These are phyloP conservation scores for Drosophila simulans DNA, from an alignment of 1,140 invertebrate genomes.

Conservation along the genomic window DNA sequence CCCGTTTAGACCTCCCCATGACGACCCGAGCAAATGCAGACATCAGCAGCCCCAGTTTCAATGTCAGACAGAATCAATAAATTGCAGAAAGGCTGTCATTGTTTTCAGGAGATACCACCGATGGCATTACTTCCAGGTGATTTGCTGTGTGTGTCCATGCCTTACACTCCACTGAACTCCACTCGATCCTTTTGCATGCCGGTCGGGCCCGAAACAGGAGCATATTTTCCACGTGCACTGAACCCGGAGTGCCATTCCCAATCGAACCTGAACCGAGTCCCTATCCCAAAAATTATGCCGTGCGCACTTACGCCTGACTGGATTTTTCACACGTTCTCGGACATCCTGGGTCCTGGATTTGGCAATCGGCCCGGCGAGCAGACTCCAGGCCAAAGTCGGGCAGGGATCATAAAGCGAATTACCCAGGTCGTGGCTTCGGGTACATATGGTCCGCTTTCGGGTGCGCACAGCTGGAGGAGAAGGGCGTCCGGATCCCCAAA, in stretches of 20 bases:
- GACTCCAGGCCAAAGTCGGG: slow-evolving; percentile 33
- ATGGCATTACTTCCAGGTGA: slow-evolving; percentile 80
- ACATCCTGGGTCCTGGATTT: slow-evolving; percentile 35
- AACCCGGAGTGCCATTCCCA: slow-evolving; percentile 3
- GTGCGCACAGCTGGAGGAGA: background rate
- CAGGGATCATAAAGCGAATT: slow-evolving; percentile 76
- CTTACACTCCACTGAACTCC: slow-evolving; percentile 66
- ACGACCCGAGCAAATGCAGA: slow-evolving; percentile 29
- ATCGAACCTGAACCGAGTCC: slow-evolving; percentile 12
- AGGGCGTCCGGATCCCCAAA: slow-evolving; percentile 12
- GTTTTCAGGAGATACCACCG: slow-evolving; percentile 36
- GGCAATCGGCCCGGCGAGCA: slow-evolving; percentile 20
- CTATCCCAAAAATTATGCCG: slow-evolving; percentile 41
- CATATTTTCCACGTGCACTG: slow-evolving; percentile 56
- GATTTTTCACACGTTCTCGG: slow-evolving; percentile 73
- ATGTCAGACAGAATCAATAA: slow-evolving; percentile 81
- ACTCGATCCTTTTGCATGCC: slow-evolving; percentile 35
- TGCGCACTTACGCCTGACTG: slow-evolving; percentile 77
- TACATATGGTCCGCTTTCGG: slow-evolving; percentile 34
- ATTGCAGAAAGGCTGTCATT: slow-evolving; percentile 56
- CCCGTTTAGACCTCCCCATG: background rate
- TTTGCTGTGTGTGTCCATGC: slow-evolving; percentile 73
- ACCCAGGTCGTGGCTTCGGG: slow-evolving; percentile 54
- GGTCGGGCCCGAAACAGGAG: slow-evolving; percentile 16
- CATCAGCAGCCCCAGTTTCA: slow-evolving; percentile 61